These are phyloP conservation scores for Plumapathes pennacea DNA, from an alignment of 92 coral and sea anemone species.

Conservation along the genomic window DNA sequence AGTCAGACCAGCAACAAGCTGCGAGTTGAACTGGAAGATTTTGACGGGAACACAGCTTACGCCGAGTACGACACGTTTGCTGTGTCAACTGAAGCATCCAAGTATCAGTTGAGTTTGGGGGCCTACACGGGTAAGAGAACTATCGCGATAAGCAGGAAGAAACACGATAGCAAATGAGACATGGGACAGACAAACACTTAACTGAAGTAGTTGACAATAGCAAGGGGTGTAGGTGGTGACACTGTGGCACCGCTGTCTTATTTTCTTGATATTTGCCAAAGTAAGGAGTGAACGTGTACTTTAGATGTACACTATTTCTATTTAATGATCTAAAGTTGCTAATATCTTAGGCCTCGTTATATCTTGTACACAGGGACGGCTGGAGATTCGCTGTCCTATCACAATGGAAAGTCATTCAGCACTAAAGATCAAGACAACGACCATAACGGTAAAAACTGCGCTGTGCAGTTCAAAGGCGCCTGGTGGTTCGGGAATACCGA, in stretches of 20 bases:
- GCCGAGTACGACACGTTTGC: conserved; percentile 46
- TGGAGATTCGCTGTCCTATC: conserved; percentile 53
- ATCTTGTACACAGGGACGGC: conserved; percentile 26
- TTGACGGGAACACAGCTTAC: conserved; percentile 30
- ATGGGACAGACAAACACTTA: no score
- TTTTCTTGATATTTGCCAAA: no score
- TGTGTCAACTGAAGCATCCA: conserved; percentile 23
- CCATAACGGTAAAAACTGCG: conserved; percentile 40
- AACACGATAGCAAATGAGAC: no score
- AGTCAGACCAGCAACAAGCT: conserved; percentile 27
- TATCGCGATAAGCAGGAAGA: background rate
- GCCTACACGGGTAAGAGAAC: conserved; percentile 21
- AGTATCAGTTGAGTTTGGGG: conserved; percentile 37
- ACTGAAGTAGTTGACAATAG: no score
- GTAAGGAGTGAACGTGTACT: no score
- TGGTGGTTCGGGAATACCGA: conserved; percentile 59
- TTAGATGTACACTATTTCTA: no score
- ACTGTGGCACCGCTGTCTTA: no score
- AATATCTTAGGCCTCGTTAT: no score
- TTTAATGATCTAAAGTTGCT: no score
- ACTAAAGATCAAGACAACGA: conserved; percentile 50
- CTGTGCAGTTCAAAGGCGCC: conserved; percentile 47
- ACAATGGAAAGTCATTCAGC: conserved; percentile 47
- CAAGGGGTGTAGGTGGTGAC: no score
- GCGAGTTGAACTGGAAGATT: conserved; percentile 43